Conservation (phyloP, 2,113 vertebrate species). For the Cephalopholis sonnerati region DNA sequence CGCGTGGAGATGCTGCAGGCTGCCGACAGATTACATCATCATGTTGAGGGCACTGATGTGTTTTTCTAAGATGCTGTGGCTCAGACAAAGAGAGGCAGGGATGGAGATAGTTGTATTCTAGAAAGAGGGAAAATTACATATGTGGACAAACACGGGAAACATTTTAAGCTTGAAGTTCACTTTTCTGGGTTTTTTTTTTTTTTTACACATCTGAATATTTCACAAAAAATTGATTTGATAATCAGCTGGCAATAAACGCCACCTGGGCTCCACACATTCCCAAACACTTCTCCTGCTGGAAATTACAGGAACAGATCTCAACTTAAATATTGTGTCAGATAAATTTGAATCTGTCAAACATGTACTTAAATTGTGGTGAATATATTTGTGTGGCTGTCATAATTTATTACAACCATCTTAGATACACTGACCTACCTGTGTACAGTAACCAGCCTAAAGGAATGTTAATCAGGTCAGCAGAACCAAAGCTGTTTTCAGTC, state of each 20-base stretch:
- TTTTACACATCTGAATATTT: not conserved
- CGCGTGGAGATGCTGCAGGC: constrained; percentile 3
- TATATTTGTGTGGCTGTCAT: no score
- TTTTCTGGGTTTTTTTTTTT: not conserved
- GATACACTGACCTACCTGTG: not conserved
- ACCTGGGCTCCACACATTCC: not conserved
- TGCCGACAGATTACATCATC: constrained; percentile 82
- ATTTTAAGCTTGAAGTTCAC: not conserved
- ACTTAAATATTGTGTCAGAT: not conserved
- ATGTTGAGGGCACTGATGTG: constrained; percentile 67
- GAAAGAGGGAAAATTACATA: constrained; percentile 4
- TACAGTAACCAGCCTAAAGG: not conserved
- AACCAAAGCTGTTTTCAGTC: not conserved
- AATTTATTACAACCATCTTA: not conserved
- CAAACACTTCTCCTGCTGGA: not conserved
- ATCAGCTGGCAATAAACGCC: not conserved
- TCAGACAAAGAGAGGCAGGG: constrained; percentile 82
- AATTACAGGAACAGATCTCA: not conserved
- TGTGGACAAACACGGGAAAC: not conserved
- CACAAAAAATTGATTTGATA: not conserved
- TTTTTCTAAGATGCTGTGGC: constrained; percentile 69
- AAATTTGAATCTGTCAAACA: not conserved
- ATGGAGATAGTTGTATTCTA: not conserved
- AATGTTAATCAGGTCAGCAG: constrained; percentile 33
- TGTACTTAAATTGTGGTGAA: not conserved